Conservation (phyloP, 2,888 invertebrate genomes). For the Petrophora chlorosata region DNA sequence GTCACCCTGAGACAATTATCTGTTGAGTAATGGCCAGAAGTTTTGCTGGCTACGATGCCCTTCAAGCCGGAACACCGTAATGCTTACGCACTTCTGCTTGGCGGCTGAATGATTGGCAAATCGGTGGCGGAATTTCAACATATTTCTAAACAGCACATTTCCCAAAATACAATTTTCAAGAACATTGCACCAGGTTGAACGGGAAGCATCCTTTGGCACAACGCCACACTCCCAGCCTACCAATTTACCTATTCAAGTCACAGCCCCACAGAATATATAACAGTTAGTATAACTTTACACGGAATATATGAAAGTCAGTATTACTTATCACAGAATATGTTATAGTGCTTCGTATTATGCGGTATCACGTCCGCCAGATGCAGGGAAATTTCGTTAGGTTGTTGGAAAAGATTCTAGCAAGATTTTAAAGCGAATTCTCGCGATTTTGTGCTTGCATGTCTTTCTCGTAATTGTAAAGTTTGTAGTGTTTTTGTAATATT, state of each 20-base stretch:
- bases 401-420: neutral
- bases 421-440: neutral
- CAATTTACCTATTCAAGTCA: neutral
- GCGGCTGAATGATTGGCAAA: neutral
- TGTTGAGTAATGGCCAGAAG: no score
- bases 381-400: slow-evolving; percentile 5
- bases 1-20: no score
- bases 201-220: slow-evolving; percentile 6
- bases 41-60: no score
- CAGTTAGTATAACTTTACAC: neutral
- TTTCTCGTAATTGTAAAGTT: neutral
- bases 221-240: slow-evolving; percentile 9
- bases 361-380: slow-evolving; percentile 10
- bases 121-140: neutral
- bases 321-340: neutral
- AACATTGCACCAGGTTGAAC: slow-evolving; percentile 7
- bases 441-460: neutral
- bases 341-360: neutral
- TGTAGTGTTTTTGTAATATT: neutral
- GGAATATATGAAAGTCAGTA: neutral
- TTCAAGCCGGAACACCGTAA: no score
- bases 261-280: neutral
- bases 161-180: slow-evolving; percentile 3
- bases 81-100: no score
- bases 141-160: neutral